A percentile compares a stretch with the other conserved stretches of the same genome.
phyloP scores from a whole-genome alignment of 2,113 vertebrate species.

The Prolemur simus region DNA sequence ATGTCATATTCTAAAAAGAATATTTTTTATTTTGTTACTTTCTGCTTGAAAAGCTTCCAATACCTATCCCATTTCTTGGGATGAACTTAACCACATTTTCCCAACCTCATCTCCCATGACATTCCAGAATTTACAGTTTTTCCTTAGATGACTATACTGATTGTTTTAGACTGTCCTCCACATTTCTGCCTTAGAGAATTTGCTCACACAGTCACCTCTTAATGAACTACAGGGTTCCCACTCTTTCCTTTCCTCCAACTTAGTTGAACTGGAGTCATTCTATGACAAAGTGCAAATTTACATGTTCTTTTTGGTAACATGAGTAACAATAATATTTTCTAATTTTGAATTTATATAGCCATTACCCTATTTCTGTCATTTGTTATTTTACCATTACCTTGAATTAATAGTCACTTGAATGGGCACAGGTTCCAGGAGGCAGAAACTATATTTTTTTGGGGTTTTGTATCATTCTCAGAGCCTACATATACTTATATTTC shows the following conservation, averaged over 20 bases:
- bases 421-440: neutral
- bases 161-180: neutral
- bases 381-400: neutral
- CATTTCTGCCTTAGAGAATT: neutral
- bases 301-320: neutral
- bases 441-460: neutral
- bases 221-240: neutral
- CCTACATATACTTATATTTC: neutral
- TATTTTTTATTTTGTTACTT: slow-evolving; percentile 1
- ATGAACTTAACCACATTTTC: neutral
- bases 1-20: neutral
- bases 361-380: neutral
- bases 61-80: neutral
- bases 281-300: neutral
- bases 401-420: slow-evolving; percentile 9
- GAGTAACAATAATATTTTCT: neutral
- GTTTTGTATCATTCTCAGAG: slow-evolving; percentile 13
- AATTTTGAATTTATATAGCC: neutral
- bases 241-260: neutral
- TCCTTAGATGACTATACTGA: neutral
- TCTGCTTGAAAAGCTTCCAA: neutral
- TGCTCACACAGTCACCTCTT: neutral
- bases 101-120: neutral
- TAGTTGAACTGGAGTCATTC: neutral
- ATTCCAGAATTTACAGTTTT: neutral